These are phyloP conservation scores for Ptychodera flava DNA, from an alignment of 35 echinoderm and acorn worm genomes.

Conservation along the genomic window DNA sequence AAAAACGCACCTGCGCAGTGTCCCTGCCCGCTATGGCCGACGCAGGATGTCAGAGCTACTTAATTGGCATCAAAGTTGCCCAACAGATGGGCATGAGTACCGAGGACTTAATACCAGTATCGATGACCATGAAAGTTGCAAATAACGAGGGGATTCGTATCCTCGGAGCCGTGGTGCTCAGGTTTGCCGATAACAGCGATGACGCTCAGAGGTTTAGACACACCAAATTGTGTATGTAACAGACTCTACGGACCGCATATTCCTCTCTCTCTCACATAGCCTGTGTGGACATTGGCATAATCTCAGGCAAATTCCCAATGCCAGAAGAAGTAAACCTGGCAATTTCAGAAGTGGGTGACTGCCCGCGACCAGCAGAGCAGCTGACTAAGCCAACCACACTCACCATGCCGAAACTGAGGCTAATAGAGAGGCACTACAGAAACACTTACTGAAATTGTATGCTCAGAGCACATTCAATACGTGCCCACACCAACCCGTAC, in stretches of 20 bases:
- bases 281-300: conserved; percentile 6
- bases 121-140: conserved; percentile 41
- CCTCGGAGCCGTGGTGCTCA: not conserved
- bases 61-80: conserved; percentile 5
- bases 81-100: conserved; percentile 11
- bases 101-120: conserved; percentile 33
- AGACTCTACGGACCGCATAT: not conserved
- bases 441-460: too few species aligned
- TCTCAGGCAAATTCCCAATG: not conserved
- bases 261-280: conserved; percentile 4
- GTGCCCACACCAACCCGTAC: too few species aligned
- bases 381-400: conserved; percentile 3
- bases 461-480: too few species aligned
- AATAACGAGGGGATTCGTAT: conserved; percentile 25
- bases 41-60: conserved; percentile 34
- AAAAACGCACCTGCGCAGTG: not conserved
- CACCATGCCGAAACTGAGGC: conserved; percentile 15
- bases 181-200: not conserved
- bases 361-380: conserved; percentile 2
- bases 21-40: conserved; percentile 29
- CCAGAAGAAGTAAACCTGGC: not conserved
- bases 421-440: too few species aligned
- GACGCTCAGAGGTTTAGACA: not conserved
- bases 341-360: not conserved
- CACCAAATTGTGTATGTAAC: too few species aligned